Evolutionary conservation across 2,113 vertebrate genomes (phyloP).

Genomic region (Lathamus discolor): DNA sequence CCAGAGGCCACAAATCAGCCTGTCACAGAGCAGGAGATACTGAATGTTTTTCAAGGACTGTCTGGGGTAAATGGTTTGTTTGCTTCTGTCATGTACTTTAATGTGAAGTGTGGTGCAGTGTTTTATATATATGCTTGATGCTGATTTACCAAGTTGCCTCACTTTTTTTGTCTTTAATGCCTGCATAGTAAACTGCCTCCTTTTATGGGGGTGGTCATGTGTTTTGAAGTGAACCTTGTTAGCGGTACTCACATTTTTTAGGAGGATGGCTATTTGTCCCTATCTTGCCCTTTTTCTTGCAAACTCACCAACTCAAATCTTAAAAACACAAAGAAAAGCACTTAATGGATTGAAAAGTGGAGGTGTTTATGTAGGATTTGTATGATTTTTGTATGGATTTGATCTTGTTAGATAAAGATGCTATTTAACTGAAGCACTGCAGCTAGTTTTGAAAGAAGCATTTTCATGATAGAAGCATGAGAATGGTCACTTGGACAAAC

Average conservation of each 20-base stretch:
- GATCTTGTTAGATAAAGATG: background rate
- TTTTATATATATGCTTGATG: background rate
- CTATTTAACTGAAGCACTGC: background rate
- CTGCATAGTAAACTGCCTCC: background rate
- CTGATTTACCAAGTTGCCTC: background rate
- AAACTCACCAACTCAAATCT: background rate
- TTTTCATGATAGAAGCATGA: background rate
- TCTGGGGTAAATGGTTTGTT: slow-evolving; percentile 75
- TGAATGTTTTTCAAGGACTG: slow-evolving; percentile 89
- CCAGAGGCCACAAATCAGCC: slow-evolving; percentile 98
- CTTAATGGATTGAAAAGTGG: background rate
- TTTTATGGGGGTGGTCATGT: fast-evolving
- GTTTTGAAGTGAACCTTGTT: background rate
- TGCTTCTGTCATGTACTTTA: background rate
- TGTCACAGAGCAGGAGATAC: slow-evolving; percentile 95
- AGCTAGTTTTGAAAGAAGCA: background rate
- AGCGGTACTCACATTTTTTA: background rate
- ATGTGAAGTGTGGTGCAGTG: fast-evolving
- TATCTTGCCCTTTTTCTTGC: background rate
- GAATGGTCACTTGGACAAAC: background rate
- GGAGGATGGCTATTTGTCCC: background rate
- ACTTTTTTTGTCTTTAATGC: background rate
- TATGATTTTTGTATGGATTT: background rate
- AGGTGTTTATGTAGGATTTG: background rate
- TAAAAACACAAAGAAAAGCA: background rate